phyloP scores from a whole-genome alignment of 2,888 invertebrate genomes.

The Aphidoletes aphidimyza region DNA sequence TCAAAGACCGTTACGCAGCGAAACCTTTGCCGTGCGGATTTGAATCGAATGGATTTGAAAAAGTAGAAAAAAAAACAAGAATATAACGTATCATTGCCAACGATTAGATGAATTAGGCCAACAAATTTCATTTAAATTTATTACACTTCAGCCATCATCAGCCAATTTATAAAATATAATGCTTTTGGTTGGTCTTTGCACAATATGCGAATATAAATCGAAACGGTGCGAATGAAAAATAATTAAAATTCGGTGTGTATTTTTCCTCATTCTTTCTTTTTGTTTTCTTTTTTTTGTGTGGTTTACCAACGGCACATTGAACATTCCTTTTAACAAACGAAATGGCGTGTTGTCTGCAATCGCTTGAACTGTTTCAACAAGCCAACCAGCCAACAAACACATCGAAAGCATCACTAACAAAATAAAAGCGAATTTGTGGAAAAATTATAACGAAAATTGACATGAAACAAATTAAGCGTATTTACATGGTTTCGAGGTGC shows the following conservation, averaged over 20 bases:
- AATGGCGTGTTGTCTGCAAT: not conserved
- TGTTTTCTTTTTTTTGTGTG: not conserved
- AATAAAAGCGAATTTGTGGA: not conserved
- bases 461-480: constrained; percentile 23
- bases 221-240: constrained; percentile 18
- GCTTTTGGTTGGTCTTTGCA: not conserved
- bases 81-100: constrained; percentile 40
- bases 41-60: not conserved
- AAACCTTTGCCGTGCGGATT: not conserved
- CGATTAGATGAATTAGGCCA: constrained; percentile 44
- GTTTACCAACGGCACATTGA: not conserved
- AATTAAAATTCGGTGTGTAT: constrained; percentile 20
- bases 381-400: no score
- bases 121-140: constrained; percentile 45
- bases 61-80: not conserved
- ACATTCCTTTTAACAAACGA: not conserved
- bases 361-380: not conserved
- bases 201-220: not conserved
- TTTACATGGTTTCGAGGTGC: not conserved
- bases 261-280: not conserved
- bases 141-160: constrained; percentile 50
- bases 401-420: no score
- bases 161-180: constrained; percentile 44
- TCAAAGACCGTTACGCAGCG: not conserved
- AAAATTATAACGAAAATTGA: constrained; percentile 11